Evolutionary conservation across 2,888 invertebrate genomes (phyloP), one percentile per base, ranked within the genome.

Genomic region (Agriopis marginaria): DNA sequence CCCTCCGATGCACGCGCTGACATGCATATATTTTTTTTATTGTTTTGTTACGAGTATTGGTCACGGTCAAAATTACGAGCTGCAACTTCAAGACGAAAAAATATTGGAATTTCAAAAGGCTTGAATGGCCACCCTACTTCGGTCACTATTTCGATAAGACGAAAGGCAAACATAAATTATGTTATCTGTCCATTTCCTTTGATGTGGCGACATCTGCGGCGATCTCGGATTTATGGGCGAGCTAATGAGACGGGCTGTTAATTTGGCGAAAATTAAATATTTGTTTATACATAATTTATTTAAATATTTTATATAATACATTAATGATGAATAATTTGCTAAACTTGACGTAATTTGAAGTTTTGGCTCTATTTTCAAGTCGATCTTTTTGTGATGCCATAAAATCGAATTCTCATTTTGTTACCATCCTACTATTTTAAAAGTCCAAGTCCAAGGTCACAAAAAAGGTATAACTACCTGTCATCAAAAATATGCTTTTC

Each of bases 121-220:
- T 14, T n/a, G 11, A 14, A 17, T 61, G 39, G 60, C 3, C 40
- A 65, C 62, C 39, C 44, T 56, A 70, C 56, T 61, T 53, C 63
- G 63, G 49, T 12, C 63, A 64, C 45, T 68, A 64, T 64, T 76
- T 69, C 71, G 77, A 80, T 79, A 79, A 80, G 79, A 79, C 73
- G 63, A 74, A 77, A 73, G 73, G 72, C 76, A 79, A 76, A 79
- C 76, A 85, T 86, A 84, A 82, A 86, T 83, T 80, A 82, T 77
- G 74, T 79, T 81, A 79, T 81, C 77, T 76, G 73, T 74, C 76
- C 66, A 72, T 70, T 68, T 66, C 50, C 75, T 78, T 78, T 78
- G 76, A 76, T 68, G 69, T 66, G 53, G 69, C 68, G 63, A 61
- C 63, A 71, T 59, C 59, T 50, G 54, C 63, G 66, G 7, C 70